Conservation (phyloP, 2,888 invertebrate genomes). For the Torymus auratus region DNA sequence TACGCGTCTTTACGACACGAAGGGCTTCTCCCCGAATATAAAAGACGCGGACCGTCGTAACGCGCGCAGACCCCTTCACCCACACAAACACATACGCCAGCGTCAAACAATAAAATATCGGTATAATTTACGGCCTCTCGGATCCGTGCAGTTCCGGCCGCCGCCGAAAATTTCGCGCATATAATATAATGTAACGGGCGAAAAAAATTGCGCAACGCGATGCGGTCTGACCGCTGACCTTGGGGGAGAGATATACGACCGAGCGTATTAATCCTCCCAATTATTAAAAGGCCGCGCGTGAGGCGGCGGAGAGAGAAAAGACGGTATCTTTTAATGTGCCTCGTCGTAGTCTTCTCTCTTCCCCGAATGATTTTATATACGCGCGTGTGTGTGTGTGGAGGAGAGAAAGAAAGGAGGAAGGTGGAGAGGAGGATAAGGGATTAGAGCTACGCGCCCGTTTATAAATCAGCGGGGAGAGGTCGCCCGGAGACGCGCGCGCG, state of each 20-base stretch:
- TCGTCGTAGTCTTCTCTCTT: constrained; percentile 1
- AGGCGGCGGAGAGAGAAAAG: not conserved
- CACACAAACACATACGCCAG: constrained; percentile 24
- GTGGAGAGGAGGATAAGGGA: constrained; percentile 14
- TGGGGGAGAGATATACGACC: constrained; percentile 22
- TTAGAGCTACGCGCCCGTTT: constrained; percentile 9
- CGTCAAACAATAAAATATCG: constrained; percentile 53
- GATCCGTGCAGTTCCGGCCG: constrained; percentile 8
- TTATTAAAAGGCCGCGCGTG: constrained; percentile 45
- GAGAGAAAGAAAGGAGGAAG: not conserved
- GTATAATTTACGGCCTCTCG: constrained; percentile 39
- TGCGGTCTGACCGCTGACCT: constrained; percentile 1
- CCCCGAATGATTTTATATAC: constrained; percentile 27
- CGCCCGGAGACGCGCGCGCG: not conserved
- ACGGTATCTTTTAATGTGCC: constrained; percentile 2
- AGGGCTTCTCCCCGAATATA: constrained; percentile 35
- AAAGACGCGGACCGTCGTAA: constrained; percentile 15
- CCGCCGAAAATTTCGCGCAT: not conserved
- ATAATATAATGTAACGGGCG: constrained; percentile 1
- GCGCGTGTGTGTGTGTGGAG: not conserved
- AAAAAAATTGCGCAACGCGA: constrained; percentile 16
- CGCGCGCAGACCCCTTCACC: constrained; percentile 16
- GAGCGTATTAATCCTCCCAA: constrained; percentile 52
- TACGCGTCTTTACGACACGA: constrained; percentile 38
- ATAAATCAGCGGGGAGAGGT: constrained; percentile 40